Base-by-base conservation (phyloP, 2,113 vertebrate genomes). In the Thunnus maccoyii region DNA sequence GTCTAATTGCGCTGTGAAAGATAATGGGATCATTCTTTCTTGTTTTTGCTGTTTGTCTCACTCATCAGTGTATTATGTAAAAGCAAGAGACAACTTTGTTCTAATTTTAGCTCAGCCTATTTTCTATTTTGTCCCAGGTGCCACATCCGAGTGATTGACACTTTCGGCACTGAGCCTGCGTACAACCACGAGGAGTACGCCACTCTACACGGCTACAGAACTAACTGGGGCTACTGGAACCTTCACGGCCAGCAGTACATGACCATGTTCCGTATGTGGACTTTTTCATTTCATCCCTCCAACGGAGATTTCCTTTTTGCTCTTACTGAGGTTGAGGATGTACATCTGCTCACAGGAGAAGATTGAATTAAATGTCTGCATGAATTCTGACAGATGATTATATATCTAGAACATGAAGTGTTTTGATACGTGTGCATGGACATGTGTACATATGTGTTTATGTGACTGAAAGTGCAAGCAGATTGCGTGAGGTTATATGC, bases 151-250 rank as follows among this genome's bases (percentile, higher is more conserved):
- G 98, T 99, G 90, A 97, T 99, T 0, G 98, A 99, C 91, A 97
- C 98, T 17, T 99, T 99, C 0, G 98, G 98, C 60, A 99, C 98
- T 0, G 98, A 99, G 72, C 98, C 98, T 0, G 97, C 98, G 0
- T 99, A 99, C 91, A 99, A 99, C 92, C 97, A 98, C 0, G 98
- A 99, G 92, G 97, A 98, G 64, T 99, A 99, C 0, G 98, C 98
- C 89, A 98, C 97, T 0, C 93, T 97, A 83, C 96, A 97, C 0
- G 97, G 97, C 76, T 99, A 96, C 96, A 95, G 97, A 72, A 99
- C 97, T 87, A 99, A 97, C 96, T 99, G 98, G 98, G 98, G 98
- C 78, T 99, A 99, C 95, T 99, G 98, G 98, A 99, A 97, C 94
- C 96, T 99, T 27, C 96, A 96, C 80, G 94, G 96, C 83, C 94